Conservation (phyloP, 2,797 vertebrate species). For the Peromyscus melanophrys region DNA sequence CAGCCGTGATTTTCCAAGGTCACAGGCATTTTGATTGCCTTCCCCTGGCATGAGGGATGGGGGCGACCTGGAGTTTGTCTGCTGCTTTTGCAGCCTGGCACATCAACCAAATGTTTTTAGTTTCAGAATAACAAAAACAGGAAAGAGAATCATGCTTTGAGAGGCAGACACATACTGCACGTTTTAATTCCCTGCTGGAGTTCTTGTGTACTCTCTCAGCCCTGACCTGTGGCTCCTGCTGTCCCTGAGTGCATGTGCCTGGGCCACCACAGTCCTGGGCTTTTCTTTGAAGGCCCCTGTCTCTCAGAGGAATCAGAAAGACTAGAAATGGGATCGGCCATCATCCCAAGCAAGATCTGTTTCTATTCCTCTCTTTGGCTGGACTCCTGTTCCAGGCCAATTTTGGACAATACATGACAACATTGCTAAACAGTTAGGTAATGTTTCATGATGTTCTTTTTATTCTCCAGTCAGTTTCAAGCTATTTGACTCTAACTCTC, state of each 20-base stretch:
- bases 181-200: conserved; percentile 77
- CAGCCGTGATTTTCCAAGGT: conserved; percentile 52
- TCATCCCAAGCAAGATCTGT: conserved; percentile 74
- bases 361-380: conserved; percentile 82
- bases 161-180: conserved; percentile 75
- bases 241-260: conserved; percentile 65
- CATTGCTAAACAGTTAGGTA: conserved; percentile 90
- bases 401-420: conserved; percentile 89
- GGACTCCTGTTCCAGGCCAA: conserved; percentile 85
- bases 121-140: conserved; percentile 85
- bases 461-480: conserved; percentile 86
- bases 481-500: conserved; percentile 85
- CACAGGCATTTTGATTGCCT: conserved; percentile 67
- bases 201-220: conserved; percentile 71
- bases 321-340: conserved; percentile 45
- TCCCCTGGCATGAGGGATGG: conserved; percentile 37
- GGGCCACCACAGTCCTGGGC: conserved; percentile 9
- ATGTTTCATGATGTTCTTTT: conserved; percentile 89
- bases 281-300: conserved; percentile 12
- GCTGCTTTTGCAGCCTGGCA: conserved; percentile 66
- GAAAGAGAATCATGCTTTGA: conserved; percentile 82
- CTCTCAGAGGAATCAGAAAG: conserved; percentile 72
- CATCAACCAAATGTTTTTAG: conserved; percentile 80
- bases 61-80: conserved; percentile 62
- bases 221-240: conserved; percentile 14